These are phyloP conservation scores for Umimayanthus kanabou DNA, from an alignment of 92 coral and sea anemone species.

Conservation along the genomic window DNA sequence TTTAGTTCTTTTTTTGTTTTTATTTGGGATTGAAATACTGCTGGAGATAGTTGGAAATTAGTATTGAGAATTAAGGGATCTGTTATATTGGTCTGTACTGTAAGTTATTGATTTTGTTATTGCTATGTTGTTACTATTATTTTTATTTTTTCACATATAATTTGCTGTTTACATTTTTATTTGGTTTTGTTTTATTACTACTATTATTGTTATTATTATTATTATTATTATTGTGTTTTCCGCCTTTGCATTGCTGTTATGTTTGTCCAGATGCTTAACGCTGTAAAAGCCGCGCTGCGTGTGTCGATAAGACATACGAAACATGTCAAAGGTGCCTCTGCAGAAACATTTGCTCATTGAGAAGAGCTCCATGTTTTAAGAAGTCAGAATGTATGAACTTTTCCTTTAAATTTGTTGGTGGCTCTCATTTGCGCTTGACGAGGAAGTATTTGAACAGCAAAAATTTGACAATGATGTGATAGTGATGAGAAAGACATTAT, in stretches of 20 bases:
- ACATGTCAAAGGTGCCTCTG: neutral
- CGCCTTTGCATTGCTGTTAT: slow-evolving; percentile 44
- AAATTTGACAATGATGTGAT: neutral
- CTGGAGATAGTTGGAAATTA: neutral
- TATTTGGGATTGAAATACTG: neutral
- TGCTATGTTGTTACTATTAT: too few relatives aligned
- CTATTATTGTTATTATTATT: neutral
- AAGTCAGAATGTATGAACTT: neutral
- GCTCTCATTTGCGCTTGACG: neutral
- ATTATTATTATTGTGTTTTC: neutral
- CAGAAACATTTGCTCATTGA: neutral
- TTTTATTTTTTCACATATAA: too few relatives aligned
- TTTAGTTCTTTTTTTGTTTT: too few relatives aligned
- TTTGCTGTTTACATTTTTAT: too few relatives aligned
- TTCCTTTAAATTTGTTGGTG: neutral
- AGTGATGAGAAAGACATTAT: neutral
- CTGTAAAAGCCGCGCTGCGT: neutral
- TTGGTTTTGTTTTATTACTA: neutral
- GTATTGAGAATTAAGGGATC: neutral
- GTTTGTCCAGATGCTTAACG: slow-evolving; percentile 35
- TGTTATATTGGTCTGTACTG: neutral
- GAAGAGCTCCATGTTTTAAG: neutral
- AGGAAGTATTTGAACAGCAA: neutral
- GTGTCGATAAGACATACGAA: neutral
- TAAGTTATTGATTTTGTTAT: too few relatives aligned